Evolutionary conservation across 1,140 invertebrate genomes (phyloP).

Genomic region (Drosophila parvula): DNA sequence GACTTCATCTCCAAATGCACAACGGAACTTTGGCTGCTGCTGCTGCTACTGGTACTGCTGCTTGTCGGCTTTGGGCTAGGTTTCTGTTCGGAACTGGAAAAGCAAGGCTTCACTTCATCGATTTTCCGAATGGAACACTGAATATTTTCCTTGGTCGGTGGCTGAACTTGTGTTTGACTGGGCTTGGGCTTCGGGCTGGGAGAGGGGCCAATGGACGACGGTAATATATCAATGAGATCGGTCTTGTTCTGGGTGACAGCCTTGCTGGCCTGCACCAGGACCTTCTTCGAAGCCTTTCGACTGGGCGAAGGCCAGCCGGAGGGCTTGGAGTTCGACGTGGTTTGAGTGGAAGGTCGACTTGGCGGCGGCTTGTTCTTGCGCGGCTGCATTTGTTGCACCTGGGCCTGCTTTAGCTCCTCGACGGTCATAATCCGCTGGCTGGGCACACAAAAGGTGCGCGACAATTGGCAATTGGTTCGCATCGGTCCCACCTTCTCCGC

Average conservation of each 20-base stretch:
- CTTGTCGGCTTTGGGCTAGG: background rate
- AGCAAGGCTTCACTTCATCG: background rate
- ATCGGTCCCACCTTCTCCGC: too few species aligned
- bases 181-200: background rate
- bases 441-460: constrained; percentile 21
- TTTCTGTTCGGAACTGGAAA: background rate
- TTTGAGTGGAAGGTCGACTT: accelerated
- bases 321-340: too few species aligned
- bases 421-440: constrained; percentile 40
- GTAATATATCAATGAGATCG: too few species aligned
- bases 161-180: background rate
- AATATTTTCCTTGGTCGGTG: background rate
- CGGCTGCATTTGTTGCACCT: constrained; percentile 24
- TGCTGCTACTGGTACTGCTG: too few species aligned
- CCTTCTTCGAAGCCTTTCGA: background rate
- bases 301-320: background rate
- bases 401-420: constrained; percentile 40
- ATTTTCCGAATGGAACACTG: background rate
- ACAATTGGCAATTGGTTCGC: background rate
- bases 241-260: background rate
- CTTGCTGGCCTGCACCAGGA: background rate
- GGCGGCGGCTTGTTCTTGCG: background rate
- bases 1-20: background rate
- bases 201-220: background rate
- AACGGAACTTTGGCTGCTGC: background rate